Conservation (phyloP, 1,140 invertebrate species). For the Vanessa atalanta region DNA sequence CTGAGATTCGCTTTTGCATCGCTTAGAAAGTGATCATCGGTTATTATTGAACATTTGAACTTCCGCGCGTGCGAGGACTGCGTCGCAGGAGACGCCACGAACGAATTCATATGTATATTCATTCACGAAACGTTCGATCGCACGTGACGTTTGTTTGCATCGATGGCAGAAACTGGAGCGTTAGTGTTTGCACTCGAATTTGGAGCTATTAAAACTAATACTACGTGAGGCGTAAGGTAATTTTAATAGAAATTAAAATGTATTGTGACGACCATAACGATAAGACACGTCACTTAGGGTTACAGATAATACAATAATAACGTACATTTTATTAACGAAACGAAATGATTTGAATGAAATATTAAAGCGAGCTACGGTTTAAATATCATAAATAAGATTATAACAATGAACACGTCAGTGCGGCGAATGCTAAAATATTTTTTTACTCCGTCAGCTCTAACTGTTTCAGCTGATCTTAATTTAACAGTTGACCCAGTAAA, state of each 20-base stretch:
- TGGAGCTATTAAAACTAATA: neutral
- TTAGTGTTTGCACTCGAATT: neutral
- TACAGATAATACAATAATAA: too few species aligned
- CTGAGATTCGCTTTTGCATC: slow-evolving; percentile 15
- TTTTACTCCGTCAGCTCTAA: slow-evolving; percentile 20
- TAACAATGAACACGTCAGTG: slow-evolving; percentile 5
- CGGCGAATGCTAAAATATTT: slow-evolving; percentile 17
- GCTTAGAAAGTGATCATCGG: slow-evolving; percentile 42
- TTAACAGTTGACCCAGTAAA: slow-evolving; percentile 28
- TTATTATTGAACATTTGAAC: slow-evolving; percentile 7
- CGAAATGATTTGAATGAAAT: neutral
- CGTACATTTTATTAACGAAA: too few species aligned
- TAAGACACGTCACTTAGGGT: too few species aligned
- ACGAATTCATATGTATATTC: neutral
- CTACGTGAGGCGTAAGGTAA: too few species aligned
- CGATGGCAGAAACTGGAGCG: neutral
- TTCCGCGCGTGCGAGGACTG: slow-evolving; percentile 20
- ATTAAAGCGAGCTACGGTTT: neutral
- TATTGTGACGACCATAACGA: too few species aligned
- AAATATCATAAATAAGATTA: neutral
- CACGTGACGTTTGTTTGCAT: neutral
- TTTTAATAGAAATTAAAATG: too few species aligned
- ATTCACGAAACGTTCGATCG: slow-evolving; percentile 12
- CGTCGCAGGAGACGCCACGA: neutral
- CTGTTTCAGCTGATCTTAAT: slow-evolving; percentile 25